These are phyloP conservation scores for Patiria pectinifera DNA, from an alignment of 53 echinoderm and acorn worm genomes.

Conservation along the genomic window DNA sequence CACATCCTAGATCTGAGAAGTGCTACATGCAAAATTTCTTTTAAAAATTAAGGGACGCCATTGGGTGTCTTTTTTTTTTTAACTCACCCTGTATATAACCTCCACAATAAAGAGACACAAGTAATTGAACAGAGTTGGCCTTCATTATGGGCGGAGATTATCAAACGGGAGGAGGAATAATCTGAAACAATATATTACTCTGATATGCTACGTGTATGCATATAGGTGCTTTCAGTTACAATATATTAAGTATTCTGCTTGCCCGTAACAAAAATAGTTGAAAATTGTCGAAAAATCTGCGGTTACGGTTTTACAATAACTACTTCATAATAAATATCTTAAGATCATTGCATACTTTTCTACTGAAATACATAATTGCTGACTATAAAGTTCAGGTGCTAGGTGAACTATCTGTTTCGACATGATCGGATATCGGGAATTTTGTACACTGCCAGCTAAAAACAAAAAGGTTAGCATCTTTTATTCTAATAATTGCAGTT, in stretches of 20 bases:
- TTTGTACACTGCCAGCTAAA: background rate
- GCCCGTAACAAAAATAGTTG: background rate
- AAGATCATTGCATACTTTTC: slow-evolving; percentile 3
- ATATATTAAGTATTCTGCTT: too few species aligned
- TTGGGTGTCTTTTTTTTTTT: too few species aligned
- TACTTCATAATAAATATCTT: slow-evolving; percentile 11
- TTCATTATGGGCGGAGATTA: background rate
- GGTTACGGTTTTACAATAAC: background rate
- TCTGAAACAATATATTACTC: background rate
- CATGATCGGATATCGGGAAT: background rate
- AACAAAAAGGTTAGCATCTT: too few species aligned
- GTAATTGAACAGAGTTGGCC: background rate
- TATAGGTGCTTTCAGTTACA: too few species aligned
- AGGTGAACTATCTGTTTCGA: background rate
- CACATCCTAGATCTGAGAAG: too few species aligned
- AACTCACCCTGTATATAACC: background rate
- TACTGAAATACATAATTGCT: slow-evolving; percentile 15
- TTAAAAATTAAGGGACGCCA: too few species aligned
- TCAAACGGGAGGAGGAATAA: background rate
- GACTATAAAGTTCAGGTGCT: background rate
- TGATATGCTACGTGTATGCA: too few species aligned
- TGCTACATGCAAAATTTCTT: too few species aligned
- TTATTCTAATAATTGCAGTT: too few species aligned
- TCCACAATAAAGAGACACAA: background rate
- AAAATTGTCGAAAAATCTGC: background rate